Conservation (phyloP, 2,113 vertebrate genomes). For the Ammospiza caudacuta region DNA sequence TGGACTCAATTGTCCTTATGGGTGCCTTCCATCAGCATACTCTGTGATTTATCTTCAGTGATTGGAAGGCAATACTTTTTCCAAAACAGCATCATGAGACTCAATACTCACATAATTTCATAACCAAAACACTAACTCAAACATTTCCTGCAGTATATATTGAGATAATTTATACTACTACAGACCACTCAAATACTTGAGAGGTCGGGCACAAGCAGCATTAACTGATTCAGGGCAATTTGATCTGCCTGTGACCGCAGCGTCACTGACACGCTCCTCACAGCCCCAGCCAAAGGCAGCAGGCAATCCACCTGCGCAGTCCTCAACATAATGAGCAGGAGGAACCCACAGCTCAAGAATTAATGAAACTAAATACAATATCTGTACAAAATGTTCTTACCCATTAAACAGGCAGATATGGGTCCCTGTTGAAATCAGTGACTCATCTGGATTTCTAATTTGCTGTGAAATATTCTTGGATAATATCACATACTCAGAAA, state of each 20-base stretch:
- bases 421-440: conserved; percentile 7
- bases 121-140: not conserved
- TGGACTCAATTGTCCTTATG: not conserved
- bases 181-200: not conserved
- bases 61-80: not conserved
- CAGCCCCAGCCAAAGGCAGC: not conserved
- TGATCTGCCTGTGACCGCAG: not conserved
- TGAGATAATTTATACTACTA: not conserved
- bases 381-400: not conserved
- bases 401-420: not conserved
- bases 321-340: not conserved
- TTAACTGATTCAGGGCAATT: not conserved
- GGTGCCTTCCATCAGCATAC: not conserved
- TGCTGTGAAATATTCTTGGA: conserved; percentile 6
- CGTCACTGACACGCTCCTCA: not conserved
- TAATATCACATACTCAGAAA: not conserved
- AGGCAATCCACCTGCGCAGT: not conserved
- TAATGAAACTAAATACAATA: not conserved
- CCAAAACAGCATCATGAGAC: not conserved
- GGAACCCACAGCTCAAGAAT: not conserved
- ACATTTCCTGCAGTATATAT: not conserved
- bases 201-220: not conserved
- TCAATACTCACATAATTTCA: not conserved
- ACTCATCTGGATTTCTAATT: not conserved
- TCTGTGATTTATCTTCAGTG: not conserved